Conservation (phyloP, 2,113 vertebrate species). For the Ursus arctos region DNA sequence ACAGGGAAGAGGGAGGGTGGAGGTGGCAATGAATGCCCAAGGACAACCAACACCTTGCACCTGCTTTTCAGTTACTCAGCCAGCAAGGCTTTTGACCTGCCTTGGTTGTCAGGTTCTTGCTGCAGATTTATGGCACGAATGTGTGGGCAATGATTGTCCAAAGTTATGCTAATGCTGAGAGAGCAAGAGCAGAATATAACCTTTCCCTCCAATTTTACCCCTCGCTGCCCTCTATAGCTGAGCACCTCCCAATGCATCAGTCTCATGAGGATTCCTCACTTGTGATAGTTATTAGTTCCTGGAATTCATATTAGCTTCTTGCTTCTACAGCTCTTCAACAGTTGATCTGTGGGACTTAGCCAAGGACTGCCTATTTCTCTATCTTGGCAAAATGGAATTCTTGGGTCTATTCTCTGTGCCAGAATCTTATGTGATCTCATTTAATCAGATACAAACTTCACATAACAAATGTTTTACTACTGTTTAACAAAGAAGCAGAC, state of each 20-base stretch:
- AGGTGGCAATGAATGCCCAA: background rate
- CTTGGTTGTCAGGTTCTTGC: background rate
- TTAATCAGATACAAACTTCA: background rate
- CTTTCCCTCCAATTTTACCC: background rate
- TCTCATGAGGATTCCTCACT: background rate
- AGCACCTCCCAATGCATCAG: background rate
- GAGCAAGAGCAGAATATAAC: background rate
- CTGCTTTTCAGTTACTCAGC: background rate
- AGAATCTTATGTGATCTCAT: background rate
- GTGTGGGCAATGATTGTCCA: background rate
- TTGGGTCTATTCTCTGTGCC: background rate
- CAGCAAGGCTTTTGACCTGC: background rate
- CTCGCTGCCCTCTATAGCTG: background rate
- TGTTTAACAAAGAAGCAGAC: background rate
- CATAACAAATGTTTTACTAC: background rate
- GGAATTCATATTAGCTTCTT: background rate
- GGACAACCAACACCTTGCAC: background rate
- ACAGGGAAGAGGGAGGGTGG: background rate
- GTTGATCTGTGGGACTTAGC: background rate
- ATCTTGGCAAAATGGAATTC: background rate
- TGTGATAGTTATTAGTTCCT: background rate
- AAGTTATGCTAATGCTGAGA: background rate
- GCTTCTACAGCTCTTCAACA: background rate
- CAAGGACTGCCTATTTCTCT: background rate
- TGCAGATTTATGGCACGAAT: background rate